Evolutionary conservation across 2,797 vertebrate species (phyloP).

Genomic region (Momotus momota): DNA sequence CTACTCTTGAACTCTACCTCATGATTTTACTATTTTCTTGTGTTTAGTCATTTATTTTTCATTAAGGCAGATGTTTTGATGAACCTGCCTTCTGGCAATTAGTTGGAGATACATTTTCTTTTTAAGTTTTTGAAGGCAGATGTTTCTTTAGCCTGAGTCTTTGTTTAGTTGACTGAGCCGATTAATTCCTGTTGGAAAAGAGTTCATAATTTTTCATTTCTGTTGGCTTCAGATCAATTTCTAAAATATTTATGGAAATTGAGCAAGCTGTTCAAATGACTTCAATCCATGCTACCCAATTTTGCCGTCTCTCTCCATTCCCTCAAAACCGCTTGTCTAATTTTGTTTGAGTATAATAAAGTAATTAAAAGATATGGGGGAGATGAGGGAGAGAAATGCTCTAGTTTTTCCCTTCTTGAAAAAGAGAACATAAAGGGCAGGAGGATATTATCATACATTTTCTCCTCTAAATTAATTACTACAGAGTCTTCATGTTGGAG

Average conservation of each 20-base stretch:
- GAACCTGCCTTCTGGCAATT: background rate
- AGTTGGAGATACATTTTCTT: background rate
- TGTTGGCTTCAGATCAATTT: background rate
- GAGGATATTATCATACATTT: background rate
- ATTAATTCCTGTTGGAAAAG: constrained; percentile 29
- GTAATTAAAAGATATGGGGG: background rate
- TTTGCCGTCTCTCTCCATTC: background rate
- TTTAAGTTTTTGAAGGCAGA: background rate
- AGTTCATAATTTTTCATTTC: background rate
- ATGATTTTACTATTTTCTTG: background rate
- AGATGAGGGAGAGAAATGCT: background rate
- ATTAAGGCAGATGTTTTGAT: background rate
- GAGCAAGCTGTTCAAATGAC: background rate
- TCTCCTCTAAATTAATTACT: background rate
- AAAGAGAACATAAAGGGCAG: background rate
- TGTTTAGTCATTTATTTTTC: background rate
- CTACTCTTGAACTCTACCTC: background rate
- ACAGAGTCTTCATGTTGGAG: background rate
- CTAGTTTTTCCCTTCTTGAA: background rate
- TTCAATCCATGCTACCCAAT: background rate
- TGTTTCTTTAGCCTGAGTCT: background rate
- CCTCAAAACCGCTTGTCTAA: background rate
- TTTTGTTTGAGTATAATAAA: background rate
- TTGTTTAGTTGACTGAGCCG: background rate
- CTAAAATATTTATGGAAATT: background rate